Percentiles rank a stretch among this genome's conserved stretches.
These are phyloP conservation scores for Pseudorhombus dupliciocellatus DNA, from an alignment of 2,113 vertebrate species.

Conservation along the genomic window DNA sequence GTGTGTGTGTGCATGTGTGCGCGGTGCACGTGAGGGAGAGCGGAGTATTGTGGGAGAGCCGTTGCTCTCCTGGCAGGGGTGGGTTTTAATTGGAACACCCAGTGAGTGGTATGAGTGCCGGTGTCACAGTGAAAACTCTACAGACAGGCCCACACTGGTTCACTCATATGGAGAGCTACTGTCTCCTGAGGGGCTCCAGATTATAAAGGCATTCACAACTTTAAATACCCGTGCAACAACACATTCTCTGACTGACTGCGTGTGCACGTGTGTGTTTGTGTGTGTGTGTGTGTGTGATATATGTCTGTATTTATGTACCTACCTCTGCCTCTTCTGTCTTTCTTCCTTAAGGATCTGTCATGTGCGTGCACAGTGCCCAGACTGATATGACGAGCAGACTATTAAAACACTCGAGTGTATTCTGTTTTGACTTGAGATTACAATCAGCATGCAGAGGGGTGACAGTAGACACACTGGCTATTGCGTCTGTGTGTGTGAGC, in stretches of 20 bases:
- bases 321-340: constrained; percentile 31
- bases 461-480: constrained; percentile 57
- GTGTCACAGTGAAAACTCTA: constrained; percentile 74
- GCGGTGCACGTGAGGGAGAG: constrained; percentile 41
- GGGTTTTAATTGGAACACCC: constrained; percentile 83
- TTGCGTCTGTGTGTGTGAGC: constrained; percentile 49
- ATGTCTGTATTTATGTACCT: constrained; percentile 48
- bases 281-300: constrained; percentile 19
- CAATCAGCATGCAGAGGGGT: constrained; percentile 60
- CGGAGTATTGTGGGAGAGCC: constrained; percentile 75
- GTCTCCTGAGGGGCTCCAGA: constrained; percentile 73
- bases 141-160: constrained; percentile 74
- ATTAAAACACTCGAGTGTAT: constrained; percentile 67
- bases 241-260: constrained; percentile 34
- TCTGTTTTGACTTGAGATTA: constrained; percentile 72
- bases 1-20: constrained; percentile 56
- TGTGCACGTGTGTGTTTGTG: constrained; percentile 31
- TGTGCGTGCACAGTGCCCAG: constrained; percentile 45
- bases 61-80: constrained; percentile 79
- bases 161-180: constrained; percentile 67
- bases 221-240: constrained; percentile 70
- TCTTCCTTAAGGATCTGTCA: constrained; percentile 65
- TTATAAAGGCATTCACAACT: constrained; percentile 73
- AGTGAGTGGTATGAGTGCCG: constrained; percentile 75
- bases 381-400: constrained; percentile 62